phyloP scores from a whole-genome alignment of 2,888 invertebrate genomes.

The Pharmacophagus antenor region DNA sequence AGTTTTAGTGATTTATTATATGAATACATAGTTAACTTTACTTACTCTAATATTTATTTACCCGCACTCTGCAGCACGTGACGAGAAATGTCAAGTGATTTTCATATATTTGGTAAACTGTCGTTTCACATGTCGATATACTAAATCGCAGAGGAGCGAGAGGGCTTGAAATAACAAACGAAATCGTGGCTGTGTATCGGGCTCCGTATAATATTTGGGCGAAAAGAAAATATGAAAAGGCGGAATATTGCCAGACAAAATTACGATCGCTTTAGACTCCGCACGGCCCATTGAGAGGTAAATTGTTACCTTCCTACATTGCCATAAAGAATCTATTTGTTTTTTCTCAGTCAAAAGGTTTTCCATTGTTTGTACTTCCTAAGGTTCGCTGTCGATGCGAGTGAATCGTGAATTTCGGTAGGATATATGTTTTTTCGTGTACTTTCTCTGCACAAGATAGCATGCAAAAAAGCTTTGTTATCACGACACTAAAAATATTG shows the following conservation, averaged over 20 bases:
- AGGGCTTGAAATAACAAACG: constrained; percentile 74
- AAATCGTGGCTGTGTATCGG: constrained; percentile 74
- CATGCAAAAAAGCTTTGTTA: neutral
- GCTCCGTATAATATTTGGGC: constrained; percentile 70
- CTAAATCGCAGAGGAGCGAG: constrained; percentile 67
- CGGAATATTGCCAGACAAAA: constrained; percentile 77
- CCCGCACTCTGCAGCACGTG: constrained; percentile 11
- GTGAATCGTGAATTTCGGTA: neutral
- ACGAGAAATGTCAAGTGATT: constrained; percentile 46
- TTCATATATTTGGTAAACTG: constrained; percentile 64
- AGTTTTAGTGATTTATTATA: too few relatives aligned
- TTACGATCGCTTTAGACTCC: constrained; percentile 78
- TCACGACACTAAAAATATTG: neutral
- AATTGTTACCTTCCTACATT: constrained; percentile 76
- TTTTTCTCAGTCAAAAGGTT: constrained; percentile 48
- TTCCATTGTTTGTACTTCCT: neutral
- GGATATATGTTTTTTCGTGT: neutral
- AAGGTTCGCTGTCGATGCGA: neutral
- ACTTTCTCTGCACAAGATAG: too few relatives aligned
- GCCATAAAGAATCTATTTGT: constrained; percentile 76
- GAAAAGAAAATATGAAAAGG: constrained; percentile 78
- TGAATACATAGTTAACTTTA: neutral
- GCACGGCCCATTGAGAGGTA: constrained; percentile 73
- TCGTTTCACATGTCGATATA: constrained; percentile 68
- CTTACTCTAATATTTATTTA: constrained; percentile 8